phyloP scores from a whole-genome alignment of 2,888 invertebrate genomes.

The Gortyna flavago region DNA sequence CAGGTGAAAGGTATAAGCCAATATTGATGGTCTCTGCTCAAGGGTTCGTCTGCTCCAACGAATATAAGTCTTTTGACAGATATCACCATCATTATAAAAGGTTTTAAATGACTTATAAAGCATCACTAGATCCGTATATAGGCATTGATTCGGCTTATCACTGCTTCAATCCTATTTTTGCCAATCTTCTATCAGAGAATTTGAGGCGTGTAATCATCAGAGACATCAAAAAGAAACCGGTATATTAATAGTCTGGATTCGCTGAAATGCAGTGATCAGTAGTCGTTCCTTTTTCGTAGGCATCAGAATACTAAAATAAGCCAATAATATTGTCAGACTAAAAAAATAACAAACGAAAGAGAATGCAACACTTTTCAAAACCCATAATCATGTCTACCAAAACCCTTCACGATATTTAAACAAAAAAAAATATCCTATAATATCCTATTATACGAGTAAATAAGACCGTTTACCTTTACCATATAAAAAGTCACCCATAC shows the following conservation, averaged over 20 bases:
- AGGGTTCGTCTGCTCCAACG: not conserved
- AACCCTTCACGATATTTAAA: constrained; percentile 24
- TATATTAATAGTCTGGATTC: not conserved
- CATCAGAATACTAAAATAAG: not conserved
- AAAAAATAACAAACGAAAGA: not conserved
- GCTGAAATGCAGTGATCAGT: not conserved
- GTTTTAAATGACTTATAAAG: not conserved
- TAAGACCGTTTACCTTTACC: constrained; percentile 22
- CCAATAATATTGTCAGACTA: not conserved
- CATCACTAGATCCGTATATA: too few species aligned
- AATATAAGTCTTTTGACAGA: not conserved
- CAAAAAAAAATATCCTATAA: constrained; percentile 38
- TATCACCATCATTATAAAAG: not conserved
- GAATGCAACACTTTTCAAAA: not conserved
- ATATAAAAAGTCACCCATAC: constrained; percentile 52
- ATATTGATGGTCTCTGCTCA: not conserved
- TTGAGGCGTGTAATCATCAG: not conserved
- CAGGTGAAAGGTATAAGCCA: not conserved
- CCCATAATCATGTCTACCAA: constrained; percentile 3
- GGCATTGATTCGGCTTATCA: too few species aligned
- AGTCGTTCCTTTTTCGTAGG: not conserved
- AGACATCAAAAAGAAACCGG: not conserved
- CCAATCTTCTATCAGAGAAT: not conserved
- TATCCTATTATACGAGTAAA: constrained; percentile 22
- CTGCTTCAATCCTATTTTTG: too few species aligned